Evolutionary conservation across 2,113 vertebrate species (phyloP).

Genomic region (Oncorhynchus gorbuscha): DNA sequence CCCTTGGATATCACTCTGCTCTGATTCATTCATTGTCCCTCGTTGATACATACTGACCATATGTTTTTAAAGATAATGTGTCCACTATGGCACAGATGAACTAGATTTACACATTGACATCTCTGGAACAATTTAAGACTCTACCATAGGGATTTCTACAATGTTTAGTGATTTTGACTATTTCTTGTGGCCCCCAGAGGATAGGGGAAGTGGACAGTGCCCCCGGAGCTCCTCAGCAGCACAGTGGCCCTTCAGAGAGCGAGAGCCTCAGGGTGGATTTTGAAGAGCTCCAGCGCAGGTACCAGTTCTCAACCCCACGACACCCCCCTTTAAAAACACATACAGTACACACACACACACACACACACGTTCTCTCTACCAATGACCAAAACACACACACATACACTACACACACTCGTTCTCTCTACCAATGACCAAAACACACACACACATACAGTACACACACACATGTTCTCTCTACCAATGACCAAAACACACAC

Average conservation of each 20-base stretch:
- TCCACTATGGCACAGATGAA: neutral
- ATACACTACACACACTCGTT: too few species aligned
- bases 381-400: neutral
- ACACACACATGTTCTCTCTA: too few species aligned
- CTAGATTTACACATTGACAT: neutral
- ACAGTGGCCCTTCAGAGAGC: slow-evolving; percentile 58
- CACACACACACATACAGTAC: too few species aligned
- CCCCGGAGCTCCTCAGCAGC: slow-evolving; percentile 87
- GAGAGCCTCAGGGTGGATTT: slow-evolving; percentile 71
- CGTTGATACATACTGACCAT: neutral
- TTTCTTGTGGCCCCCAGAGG: slow-evolving; percentile 63
- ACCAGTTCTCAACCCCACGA: neutral
- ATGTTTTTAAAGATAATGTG: neutral
- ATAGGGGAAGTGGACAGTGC: slow-evolving; percentile 74
- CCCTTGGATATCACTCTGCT: neutral
- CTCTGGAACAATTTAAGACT: neutral
- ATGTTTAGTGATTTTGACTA: neutral
- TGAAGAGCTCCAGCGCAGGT: slow-evolving; percentile 84
- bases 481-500: too few species aligned
- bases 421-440: too few species aligned
- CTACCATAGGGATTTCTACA: neutral
- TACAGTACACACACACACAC: neutral
- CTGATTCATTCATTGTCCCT: neutral
- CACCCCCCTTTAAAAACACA: neutral
- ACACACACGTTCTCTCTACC: neutral